Conservation (phyloP, 2,113 vertebrate genomes). For the Chauna torquata region DNA sequence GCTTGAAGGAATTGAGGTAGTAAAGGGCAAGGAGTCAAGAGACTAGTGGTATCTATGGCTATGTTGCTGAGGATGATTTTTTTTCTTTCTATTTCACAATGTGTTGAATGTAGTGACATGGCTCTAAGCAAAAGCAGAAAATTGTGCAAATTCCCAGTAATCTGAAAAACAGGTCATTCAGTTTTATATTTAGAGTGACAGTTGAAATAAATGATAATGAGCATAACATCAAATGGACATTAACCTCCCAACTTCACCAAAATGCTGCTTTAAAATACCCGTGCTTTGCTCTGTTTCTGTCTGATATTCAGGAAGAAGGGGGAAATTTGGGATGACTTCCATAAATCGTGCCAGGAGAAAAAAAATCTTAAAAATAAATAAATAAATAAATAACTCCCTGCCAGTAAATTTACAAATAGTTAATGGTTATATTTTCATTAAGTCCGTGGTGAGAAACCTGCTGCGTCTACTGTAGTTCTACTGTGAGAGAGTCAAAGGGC, state of each 20-base stretch:
- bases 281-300: not conserved
- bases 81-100: not conserved
- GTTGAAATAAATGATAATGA: not conserved
- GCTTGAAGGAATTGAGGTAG: not conserved
- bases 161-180: not conserved
- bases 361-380: not conserved
- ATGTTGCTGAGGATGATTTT: not conserved
- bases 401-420: not conserved
- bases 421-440: not conserved
- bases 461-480: not conserved
- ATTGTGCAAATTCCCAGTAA: not conserved
- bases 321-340: not conserved
- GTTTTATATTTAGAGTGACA: not conserved
- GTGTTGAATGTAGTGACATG: not conserved
- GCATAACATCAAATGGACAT: not conserved
- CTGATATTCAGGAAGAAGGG: not conserved
- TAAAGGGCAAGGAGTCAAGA: not conserved
- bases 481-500: not conserved
- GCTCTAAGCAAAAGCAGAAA: not conserved
- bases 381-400: not conserved
- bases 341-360: not conserved
- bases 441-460: not conserved
- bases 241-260: not conserved
- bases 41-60: not conserved
- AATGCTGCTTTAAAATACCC: not conserved